Base-by-base conservation (phyloP, 1,140 invertebrate genomes). In the Pomacea maculata region DNA sequence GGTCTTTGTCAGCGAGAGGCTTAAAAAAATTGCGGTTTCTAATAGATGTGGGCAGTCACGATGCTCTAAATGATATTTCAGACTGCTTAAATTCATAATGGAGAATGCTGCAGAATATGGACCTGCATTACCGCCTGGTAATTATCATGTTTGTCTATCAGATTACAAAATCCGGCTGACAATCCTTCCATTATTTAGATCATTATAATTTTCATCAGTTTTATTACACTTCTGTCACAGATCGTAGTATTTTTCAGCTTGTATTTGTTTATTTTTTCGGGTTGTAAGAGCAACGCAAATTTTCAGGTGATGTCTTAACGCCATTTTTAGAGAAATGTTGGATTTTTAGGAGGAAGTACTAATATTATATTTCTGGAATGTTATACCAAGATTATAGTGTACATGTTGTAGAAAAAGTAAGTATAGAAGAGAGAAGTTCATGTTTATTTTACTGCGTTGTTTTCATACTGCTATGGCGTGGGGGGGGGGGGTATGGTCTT, bases 111-210 rank as follows among this genome's bases (percentile, higher is more conserved):
- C 85, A 67, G 75, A 82, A 70, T 87, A 85, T 83, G 87, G 87
- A 52, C 87, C 86, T 67, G 79, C 85, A 72, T 80, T 88, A 63
- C 88, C 87, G 17, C 87, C 88, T 81, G 86, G 88, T 87, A 85
- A 75, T 74, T 79, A 45, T 55, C 25, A 57, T 25, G 54, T 8
- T 61, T 21, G 21, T 63, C 65, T 68, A 6, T 25, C 73, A 73
- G 52, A 52, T 54, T 71, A 21, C 14, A 54, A 52, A n/a, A 52
- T 74, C 61, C 45, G 54, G 21, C 34, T 75, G 21, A 65, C 29
- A 15, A 45, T 54, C 11, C 29, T 25, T 78, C 12, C 52, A 54
- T 29, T 45, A 57, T 57, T 72, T 71, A 68, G 75, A 61, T 73
- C 72, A 75, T 74, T 80, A 75, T 75, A 63, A 74, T 75, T 70